Conservation (phyloP, 2,888 invertebrate genomes). For the Lottia scabra region DNA sequence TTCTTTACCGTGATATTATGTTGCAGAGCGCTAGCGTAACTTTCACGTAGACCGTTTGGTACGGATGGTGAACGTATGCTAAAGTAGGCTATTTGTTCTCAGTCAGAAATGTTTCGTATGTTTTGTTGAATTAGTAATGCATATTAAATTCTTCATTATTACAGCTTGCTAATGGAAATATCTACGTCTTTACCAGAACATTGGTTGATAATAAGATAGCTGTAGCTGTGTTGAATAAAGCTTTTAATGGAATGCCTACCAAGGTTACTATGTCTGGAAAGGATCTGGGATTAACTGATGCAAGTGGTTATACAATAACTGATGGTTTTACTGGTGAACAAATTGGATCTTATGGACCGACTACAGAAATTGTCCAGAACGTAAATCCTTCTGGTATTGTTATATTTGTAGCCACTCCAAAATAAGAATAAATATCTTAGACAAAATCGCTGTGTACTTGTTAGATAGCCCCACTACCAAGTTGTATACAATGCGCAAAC, state of each 20-base stretch:
- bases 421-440: background rate
- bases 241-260: conserved; percentile 35
- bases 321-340: conserved; percentile 40
- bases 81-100: no score
- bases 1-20: no score
- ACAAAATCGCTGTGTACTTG: no score
- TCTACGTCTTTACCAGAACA: background rate
- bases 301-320: conserved; percentile 39
- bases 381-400: background rate
- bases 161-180: background rate
- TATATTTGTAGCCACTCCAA: background rate
- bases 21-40: no score
- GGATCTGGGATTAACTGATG: conserved; percentile 33
- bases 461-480: no score
- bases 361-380: background rate
- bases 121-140: no score
- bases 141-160: background rate
- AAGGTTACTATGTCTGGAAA: conserved; percentile 30
- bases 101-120: no score
- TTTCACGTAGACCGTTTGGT: no score
- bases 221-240: conserved; percentile 43
- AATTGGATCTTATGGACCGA: conserved; percentile 27
- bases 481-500: no score
- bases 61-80: no score
- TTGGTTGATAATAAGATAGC: conserved; percentile 24